Base-by-base conservation (phyloP, 2,797 vertebrate genomes). In the Hemibagrus guttatus region DNA sequence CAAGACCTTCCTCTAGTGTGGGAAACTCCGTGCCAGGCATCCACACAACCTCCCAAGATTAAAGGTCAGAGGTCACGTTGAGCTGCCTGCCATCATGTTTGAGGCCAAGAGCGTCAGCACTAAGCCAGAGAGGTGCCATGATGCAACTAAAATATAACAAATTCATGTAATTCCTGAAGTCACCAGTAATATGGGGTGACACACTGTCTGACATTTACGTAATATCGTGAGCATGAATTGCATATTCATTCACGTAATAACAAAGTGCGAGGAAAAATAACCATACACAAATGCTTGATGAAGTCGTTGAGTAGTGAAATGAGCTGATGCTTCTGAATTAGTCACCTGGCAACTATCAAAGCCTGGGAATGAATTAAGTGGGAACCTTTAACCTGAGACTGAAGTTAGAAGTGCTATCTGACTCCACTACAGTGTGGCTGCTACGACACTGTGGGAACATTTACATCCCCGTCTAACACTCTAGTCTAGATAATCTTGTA, bases 11-110 rank as follows among this genome's bases (percentile, higher is more conserved):
- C 35, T 85, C 74, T 54, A 81, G 78, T 90, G 89, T 89, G 89
- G 87, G 87, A 90, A 88, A 86, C 78, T 87, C 61, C 79, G 58
- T 54, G 76, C 52, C 49, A 75, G 81, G 76, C 52, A 31, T 88
- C 84, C 78, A 84, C 76, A 82, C 56, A 84, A 72, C 61, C 83
- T 69, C n/a, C 46, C 19, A 84, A 39, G 85, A 69, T 88, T 76
- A 87, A 84, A 88, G 84, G 76, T 88, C 87, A 89, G 61, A 58
- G 52, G 76, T 84, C 63, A 79, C 26, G 31, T 23, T 9, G 75
- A 54, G 49, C 49, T 68, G 72, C 19, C 85, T 76, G 75, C 31
- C 52, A 26, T 83, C 35, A 85, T 8, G 58, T 85, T n/a, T 49
- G 59, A 72, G 74, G 61, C 39, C 78, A 84, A 58, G 28, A 26